Percentiles rank a stretch among this genome's conserved stretches.
phyloP scores from a whole-genome alignment of 1,140 invertebrate genomes.

The Harlomillsia oculata region DNA sequence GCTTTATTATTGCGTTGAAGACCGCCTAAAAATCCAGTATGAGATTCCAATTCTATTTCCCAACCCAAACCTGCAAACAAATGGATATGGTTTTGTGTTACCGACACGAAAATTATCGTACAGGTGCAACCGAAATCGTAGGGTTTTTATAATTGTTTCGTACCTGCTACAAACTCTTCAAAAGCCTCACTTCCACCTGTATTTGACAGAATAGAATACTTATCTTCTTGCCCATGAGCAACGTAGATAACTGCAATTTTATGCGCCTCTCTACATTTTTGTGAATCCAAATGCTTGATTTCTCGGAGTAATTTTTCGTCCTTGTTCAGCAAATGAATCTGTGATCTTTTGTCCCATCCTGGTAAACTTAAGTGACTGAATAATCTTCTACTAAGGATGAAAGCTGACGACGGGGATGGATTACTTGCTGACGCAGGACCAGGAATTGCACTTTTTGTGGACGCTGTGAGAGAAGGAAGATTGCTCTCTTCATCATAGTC shows the following conservation, averaged over 20 bases:
- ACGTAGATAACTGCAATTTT: constrained; percentile 99
- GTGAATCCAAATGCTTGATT: constrained; percentile 81
- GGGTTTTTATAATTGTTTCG: constrained; percentile 11
- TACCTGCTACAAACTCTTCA: constrained; percentile 90
- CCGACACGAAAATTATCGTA: no score
- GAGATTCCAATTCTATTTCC: constrained; percentile 69
- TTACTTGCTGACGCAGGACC: constrained; percentile 11
- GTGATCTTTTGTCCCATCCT: constrained; percentile 74
- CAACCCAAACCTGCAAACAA: constrained; percentile 46
- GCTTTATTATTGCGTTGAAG: constrained; percentile 80
- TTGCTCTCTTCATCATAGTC: constrained; percentile 42
- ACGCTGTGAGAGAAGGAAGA: constrained; percentile 46
- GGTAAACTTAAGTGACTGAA: constrained; percentile 82
- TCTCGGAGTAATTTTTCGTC: constrained; percentile 84
- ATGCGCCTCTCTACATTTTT: constrained; percentile 88
- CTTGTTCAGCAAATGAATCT: constrained; percentile 77
- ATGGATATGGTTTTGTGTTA: not conserved
- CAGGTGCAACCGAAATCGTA: not conserved
- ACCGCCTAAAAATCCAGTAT: constrained; percentile 93
- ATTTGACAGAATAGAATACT: constrained; percentile 79
- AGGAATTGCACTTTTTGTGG: constrained; percentile 12
- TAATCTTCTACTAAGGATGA: constrained; percentile 54
- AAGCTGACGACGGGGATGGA: constrained; percentile 14
- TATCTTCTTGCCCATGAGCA: constrained; percentile 90
- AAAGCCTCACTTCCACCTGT: constrained; percentile 77